Conservation (phyloP, 1,140 invertebrate species). For the Akabosia matsudoensis region DNA sequence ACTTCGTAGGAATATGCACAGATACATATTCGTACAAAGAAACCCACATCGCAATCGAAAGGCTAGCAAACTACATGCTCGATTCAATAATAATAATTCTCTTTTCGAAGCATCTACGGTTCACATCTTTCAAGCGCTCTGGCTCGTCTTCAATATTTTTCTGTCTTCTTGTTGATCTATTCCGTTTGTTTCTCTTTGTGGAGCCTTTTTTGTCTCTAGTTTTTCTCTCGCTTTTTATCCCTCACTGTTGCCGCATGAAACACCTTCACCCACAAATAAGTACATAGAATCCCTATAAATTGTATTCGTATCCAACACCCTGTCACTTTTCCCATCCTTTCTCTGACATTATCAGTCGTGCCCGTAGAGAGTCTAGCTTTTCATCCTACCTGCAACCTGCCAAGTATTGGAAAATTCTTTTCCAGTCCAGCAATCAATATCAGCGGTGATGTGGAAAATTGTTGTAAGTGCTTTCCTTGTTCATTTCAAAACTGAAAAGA, state of each 20-base stretch:
- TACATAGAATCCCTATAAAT: too few relatives aligned
- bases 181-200: slow-evolving; percentile 18
- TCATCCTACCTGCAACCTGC: background rate
- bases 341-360: too few relatives aligned
- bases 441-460: background rate
- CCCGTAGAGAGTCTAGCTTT: background rate
- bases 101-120: background rate
- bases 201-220: slow-evolving; percentile 13
- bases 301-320: too few relatives aligned
- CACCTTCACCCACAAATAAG: background rate
- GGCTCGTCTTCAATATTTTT: background rate
- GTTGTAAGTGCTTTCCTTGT: slow-evolving; percentile 5
- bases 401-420: slow-evolving; percentile 1
- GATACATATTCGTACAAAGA: too few relatives aligned
- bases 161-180: slow-evolving; percentile 19
- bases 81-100: background rate
- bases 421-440: background rate
- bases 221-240: background rate
- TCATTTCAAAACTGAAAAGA: slow-evolving; percentile 4
- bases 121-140: background rate
- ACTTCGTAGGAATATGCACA: too few relatives aligned
- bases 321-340: too few relatives aligned
- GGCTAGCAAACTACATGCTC: background rate
- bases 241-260: background rate
- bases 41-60: too few relatives aligned